A percentile compares a stretch with the other conserved stretches of the same genome.
phyloP scores from a whole-genome alignment of 2,888 invertebrate genomes.

The Slavum lentiscoides region DNA sequence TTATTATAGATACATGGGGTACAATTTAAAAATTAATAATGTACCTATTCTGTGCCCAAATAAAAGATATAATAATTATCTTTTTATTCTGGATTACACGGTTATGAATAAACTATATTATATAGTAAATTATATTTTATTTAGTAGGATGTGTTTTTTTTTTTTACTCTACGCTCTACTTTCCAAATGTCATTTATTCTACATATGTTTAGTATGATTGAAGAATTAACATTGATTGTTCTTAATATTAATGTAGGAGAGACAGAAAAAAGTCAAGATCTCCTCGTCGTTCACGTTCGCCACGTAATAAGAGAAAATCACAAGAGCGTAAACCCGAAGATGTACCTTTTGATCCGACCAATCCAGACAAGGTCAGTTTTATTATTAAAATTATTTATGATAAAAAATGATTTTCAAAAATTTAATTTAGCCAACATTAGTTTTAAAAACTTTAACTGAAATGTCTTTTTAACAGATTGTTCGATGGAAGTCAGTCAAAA shows the following conservation, averaged over 20 bases:
- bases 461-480: slow-evolving; percentile 47
- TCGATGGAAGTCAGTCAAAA: slow-evolving; percentile 33
- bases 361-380: slow-evolving; percentile 71
- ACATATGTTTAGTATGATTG: background rate
- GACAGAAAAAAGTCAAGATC: slow-evolving; percentile 59
- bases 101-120: too few relatives aligned
- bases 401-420: slow-evolving; percentile 30
- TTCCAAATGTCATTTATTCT: background rate
- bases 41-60: too few relatives aligned
- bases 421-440: slow-evolving; percentile 47
- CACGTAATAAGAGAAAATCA: slow-evolving; percentile 61
- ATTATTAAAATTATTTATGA: background rate
- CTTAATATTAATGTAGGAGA: slow-evolving; percentile 58
- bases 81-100: too few relatives aligned
- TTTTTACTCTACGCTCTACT: too few relatives aligned
- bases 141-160: too few relatives aligned
- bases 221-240: slow-evolving; percentile 50
- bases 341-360: slow-evolving; percentile 72
- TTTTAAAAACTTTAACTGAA: slow-evolving; percentile 11
- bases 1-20: too few relatives aligned
- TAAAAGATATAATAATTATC: too few relatives aligned
- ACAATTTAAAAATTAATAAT: too few relatives aligned
- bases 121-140: too few relatives aligned
- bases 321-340: slow-evolving; percentile 66
- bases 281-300: slow-evolving; percentile 50